Evolutionary conservation across 64 coral and sea anemone genomes (phyloP), one percentile per base, ranked within the genome.

Genomic region (Acropora yongei): DNA sequence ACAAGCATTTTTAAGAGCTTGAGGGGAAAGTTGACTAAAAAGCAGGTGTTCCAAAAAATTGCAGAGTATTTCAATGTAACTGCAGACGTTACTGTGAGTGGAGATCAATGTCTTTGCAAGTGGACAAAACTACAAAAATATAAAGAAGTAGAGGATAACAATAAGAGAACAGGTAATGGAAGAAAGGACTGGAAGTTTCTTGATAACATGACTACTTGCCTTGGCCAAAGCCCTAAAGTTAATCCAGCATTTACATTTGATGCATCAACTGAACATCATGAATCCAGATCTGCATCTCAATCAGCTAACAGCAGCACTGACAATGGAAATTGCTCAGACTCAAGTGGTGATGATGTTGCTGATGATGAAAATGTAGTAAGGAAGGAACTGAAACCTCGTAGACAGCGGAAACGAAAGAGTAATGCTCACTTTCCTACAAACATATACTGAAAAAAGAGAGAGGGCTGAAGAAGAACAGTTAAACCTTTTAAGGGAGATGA

Each of bases 161-260:
- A 84, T 79, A 93, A 87, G 48, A 89, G 47, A 76, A 89, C 84
- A 65, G 86, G 86, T 48, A 82, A 47, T 6, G 67, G 58, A 82
- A 89, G 79, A 63, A 93, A 93, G 79, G 84, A 88, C 45, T 93
- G 77, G 92, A 93, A 93, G 60, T 84, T 88, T 49, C 55, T 88
- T 45, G 92, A 93, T 83, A 60, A 81, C 1, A 82, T 93, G 75
- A 57, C 30, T 60, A 63, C 80, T 61, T 93, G 86, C 77, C 68
- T 93, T 68, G 77, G 86, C 44, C 74, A 88, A 71, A 88, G 46
- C 53, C 77, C 92, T 72, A 93, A 82, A 88, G 79, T 89, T 60
- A 93, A 93, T 88, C 92, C 92, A 63, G 86, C 77, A 55, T 89
- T 16, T 80, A 93, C 92, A n/a, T 75, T 93, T 88, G 86, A 93